Evolutionary conservation across 2,797 vertebrate species (phyloP).

Genomic region (Diceros bicornis): DNA sequence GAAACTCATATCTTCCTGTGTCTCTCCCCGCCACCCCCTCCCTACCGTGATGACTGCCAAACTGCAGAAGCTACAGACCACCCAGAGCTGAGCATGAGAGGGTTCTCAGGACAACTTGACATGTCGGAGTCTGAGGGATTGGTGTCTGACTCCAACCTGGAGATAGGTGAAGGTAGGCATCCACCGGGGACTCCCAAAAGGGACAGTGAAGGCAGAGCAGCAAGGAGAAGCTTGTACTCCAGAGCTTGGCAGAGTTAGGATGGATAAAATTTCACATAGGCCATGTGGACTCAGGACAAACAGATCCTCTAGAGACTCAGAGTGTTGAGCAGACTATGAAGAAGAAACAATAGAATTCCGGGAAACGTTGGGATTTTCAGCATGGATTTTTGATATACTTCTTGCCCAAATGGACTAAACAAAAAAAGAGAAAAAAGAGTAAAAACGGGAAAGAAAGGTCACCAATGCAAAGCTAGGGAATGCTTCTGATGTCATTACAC

Average conservation of each 20-base stretch:
- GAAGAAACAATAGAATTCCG: neutral
- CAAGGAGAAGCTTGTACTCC: neutral
- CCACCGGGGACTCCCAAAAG: rapidly evolving
- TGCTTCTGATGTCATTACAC: too few relatives aligned
- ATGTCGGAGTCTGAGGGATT: rapidly evolving
- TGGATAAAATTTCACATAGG: neutral
- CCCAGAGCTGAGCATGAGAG: neutral
- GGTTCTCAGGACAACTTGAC: too few relatives aligned
- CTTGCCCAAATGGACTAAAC: neutral
- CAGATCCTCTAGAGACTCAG: neutral
- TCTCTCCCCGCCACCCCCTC: rapidly evolving
- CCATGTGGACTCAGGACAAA: neutral
- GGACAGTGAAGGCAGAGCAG: too few relatives aligned
- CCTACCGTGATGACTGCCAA: rapidly evolving
- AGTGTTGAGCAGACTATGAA: neutral
- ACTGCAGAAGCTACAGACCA: neutral
- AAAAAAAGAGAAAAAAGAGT: neutral
- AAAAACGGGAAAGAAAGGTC: neutral
- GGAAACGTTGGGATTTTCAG: neutral
- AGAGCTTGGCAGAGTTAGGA: neutral
- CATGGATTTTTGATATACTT: neutral
- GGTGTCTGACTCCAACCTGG: neutral
- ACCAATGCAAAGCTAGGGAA: too few relatives aligned
- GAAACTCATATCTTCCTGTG: neutral
- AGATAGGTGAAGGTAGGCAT: neutral